phyloP scores from a whole-genome alignment of 2,888 invertebrate genomes.

The Protophormia terraenovae region DNA sequence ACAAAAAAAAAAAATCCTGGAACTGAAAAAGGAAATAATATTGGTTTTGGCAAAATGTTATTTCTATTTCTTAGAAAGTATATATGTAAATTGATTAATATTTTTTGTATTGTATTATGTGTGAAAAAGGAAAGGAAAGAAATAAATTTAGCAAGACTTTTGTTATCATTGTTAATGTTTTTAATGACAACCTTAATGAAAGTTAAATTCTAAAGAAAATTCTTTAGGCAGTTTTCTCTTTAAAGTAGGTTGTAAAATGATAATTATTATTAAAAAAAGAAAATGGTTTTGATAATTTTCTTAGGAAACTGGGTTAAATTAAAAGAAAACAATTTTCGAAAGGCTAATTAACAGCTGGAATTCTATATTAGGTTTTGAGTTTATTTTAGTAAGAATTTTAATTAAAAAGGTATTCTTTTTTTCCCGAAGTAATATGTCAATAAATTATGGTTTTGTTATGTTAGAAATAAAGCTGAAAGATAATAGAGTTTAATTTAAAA shows the following conservation, averaged over 20 bases:
- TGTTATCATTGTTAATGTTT: constrained; percentile 37
- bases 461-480: too few species aligned
- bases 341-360: background rate
- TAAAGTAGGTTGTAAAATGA: background rate
- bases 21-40: background rate
- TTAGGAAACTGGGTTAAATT: background rate
- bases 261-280: background rate
- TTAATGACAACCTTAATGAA: constrained; percentile 55
- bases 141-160: background rate
- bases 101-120: background rate
- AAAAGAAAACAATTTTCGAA: background rate
- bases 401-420: too few species aligned
- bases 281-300: background rate
- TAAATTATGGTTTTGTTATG: too few species aligned
- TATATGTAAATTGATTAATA: constrained; percentile 33
- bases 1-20: background rate
- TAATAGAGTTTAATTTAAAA: too few species aligned
- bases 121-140: background rate
- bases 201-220: background rate
- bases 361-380: too few species aligned
- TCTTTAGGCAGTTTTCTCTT: constrained; percentile 19
- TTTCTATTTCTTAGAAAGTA: background rate
- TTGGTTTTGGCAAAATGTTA: background rate
- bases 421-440: too few species aligned
- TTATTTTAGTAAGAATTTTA: too few species aligned